A percentile compares a stretch with the other conserved stretches of the same genome.
These are phyloP conservation scores for Spilarctia lutea DNA, from an alignment of 2,888 invertebrate species.

Conservation along the genomic window DNA sequence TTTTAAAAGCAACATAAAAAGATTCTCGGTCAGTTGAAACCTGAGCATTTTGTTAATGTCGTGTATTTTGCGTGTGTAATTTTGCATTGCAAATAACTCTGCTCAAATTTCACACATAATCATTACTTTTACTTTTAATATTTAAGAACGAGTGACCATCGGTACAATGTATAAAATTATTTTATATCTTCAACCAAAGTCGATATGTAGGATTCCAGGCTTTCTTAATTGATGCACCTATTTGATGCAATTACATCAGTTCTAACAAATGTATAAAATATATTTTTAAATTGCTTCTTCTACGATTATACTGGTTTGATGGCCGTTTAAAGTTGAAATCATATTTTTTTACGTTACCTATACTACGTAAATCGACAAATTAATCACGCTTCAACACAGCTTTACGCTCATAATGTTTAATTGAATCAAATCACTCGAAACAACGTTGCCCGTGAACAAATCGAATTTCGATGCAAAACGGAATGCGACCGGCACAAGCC, in stretches of 20 bases:
- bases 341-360: slow-evolving; percentile 46
- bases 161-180: slow-evolving; percentile 29
- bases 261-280: slow-evolving; percentile 31
- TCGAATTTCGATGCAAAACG: slow-evolving; percentile 76
- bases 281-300: slow-evolving; percentile 39
- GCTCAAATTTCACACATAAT: slow-evolving; percentile 31
- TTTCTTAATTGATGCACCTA: slow-evolving; percentile 38
- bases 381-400: slow-evolving; percentile 62
- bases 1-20: slow-evolving; percentile 20
- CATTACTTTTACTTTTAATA: neutral
- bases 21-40: slow-evolving; percentile 8
- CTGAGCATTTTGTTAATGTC: slow-evolving; percentile 13
- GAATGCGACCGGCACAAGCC: slow-evolving; percentile 65
- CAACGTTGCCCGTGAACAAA: slow-evolving; percentile 70
- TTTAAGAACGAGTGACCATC: slow-evolving; percentile 25
- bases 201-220: slow-evolving; percentile 36
- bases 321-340: slow-evolving; percentile 34
- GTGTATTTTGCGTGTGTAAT: no score
- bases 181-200: slow-evolving; percentile 31
- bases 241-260: slow-evolving; percentile 42
- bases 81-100: slow-evolving; percentile 28
- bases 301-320: slow-evolving; percentile 46
- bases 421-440: slow-evolving; percentile 78
- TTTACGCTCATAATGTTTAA: slow-evolving; percentile 71
- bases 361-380: slow-evolving; percentile 56